Evolutionary conservation across 2,797 vertebrate genomes (phyloP).

Genomic region (Scolopax bukidnonensis): DNA sequence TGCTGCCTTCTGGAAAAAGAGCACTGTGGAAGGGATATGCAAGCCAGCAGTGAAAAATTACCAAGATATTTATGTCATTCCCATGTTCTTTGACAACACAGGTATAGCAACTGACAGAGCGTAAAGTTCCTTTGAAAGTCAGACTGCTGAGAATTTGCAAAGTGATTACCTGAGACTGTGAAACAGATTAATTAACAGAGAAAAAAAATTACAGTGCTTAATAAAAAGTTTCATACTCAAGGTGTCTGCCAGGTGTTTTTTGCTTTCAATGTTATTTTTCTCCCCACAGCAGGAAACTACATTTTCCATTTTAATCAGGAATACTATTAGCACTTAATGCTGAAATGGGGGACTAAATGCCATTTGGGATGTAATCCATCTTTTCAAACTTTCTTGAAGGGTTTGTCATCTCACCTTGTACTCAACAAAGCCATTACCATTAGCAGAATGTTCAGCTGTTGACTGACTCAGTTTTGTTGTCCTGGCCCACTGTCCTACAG

Average conservation of each 20-base stretch:
- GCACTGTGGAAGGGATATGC: background rate
- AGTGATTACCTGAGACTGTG: constrained; percentile 64
- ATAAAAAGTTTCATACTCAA: constrained; percentile 59
- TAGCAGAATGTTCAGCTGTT: background rate
- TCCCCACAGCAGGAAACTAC: background rate
- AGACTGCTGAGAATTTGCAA: constrained; percentile 11
- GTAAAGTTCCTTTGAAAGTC: constrained; percentile 38
- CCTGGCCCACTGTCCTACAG: background rate
- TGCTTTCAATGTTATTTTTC: constrained; percentile 18
- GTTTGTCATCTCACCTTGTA: background rate
- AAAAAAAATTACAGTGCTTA: constrained; percentile 36
- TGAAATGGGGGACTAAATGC: background rate
- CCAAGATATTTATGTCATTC: background rate
- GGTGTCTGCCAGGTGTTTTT: constrained; percentile 63
- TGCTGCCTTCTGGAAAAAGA: background rate
- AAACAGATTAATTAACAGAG: constrained; percentile 69
- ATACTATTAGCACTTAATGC: background rate
- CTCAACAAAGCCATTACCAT: background rate
- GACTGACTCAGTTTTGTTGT: background rate
- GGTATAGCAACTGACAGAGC: background rate
- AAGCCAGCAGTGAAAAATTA: background rate
- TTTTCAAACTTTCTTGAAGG: background rate
- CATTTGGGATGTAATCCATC: background rate
- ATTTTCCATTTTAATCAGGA: constrained; percentile 26
- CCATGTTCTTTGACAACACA: background rate